Evolutionary conservation across 1,140 invertebrate species (phyloP).

Genomic region (Druon quercuslanigerum): DNA sequence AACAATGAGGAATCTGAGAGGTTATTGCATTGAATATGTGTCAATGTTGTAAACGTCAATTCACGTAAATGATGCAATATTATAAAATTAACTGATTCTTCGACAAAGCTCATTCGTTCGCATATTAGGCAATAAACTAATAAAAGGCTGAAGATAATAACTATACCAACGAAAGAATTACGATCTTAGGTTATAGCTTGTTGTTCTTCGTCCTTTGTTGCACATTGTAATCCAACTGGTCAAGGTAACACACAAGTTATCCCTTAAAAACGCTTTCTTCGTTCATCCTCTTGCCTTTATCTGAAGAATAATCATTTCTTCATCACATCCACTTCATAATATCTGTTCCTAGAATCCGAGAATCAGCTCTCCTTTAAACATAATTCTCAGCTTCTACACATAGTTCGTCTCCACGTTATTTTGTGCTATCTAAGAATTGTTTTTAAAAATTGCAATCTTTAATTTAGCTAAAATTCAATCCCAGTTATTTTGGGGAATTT

Average conservation of each 20-base stretch:
- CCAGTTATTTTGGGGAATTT: too few relatives aligned
- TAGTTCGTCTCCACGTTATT: too few relatives aligned
- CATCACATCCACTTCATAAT: too few relatives aligned
- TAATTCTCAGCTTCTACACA: too few relatives aligned
- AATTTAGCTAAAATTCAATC: too few relatives aligned
- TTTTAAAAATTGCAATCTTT: neutral
- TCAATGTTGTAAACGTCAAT: neutral
- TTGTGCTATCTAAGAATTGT: too few relatives aligned
- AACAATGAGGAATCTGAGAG: neutral
- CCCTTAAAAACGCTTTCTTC: neutral
- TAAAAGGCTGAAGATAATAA: neutral
- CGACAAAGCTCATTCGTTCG: neutral
- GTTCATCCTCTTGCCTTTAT: too few relatives aligned
- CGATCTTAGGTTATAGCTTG: neutral
- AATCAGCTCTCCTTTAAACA: too few relatives aligned
- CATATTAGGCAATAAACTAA: neutral
- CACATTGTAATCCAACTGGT: neutral
- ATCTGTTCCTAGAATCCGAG: too few relatives aligned
- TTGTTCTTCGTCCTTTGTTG: neutral
- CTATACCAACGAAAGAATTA: neutral
- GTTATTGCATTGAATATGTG: neutral
- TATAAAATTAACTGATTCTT: neutral
- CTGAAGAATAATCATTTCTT: too few relatives aligned
- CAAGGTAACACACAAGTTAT: neutral
- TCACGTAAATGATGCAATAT: neutral